Conservation (phyloP, 2,113 vertebrate species). For the Ibidorhyncha struthersii region DNA sequence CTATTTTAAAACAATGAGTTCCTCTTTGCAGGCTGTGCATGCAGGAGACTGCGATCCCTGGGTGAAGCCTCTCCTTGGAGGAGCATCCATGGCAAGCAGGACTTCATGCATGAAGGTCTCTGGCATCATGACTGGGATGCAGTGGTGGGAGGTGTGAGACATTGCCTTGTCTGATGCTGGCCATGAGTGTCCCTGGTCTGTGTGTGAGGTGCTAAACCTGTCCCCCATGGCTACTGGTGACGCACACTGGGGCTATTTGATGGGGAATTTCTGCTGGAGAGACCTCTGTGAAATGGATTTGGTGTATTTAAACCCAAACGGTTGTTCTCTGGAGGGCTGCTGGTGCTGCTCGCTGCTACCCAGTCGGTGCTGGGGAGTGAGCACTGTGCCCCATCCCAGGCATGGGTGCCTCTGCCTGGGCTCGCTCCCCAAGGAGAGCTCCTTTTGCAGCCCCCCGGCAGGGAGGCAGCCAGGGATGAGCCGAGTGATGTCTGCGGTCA, state of each 20-base stretch:
- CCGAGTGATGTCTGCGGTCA: rapidly evolving
- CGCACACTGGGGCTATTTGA: rapidly evolving
- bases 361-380: background rate
- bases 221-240: rapidly evolving
- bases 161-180: rapidly evolving
- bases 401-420: rapidly evolving
- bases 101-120: rapidly evolving
- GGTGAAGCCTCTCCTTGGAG: background rate
- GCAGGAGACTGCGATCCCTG: rapidly evolving
- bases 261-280: background rate
- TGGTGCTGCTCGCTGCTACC: background rate
- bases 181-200: rapidly evolving
- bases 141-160: background rate
- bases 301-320: background rate
- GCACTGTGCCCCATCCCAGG: rapidly evolving
- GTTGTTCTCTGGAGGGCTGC: background rate
- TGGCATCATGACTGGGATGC: background rate
- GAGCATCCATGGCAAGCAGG: background rate
- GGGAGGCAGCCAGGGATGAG: background rate
- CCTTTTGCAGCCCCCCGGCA: rapidly evolving
- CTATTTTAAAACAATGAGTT: background rate
- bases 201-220: background rate
- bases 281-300: background rate
- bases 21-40: background rate
- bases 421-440: background rate